phyloP scores from a whole-genome alignment of 2,797 vertebrate species.

The Vipera ursinii region DNA sequence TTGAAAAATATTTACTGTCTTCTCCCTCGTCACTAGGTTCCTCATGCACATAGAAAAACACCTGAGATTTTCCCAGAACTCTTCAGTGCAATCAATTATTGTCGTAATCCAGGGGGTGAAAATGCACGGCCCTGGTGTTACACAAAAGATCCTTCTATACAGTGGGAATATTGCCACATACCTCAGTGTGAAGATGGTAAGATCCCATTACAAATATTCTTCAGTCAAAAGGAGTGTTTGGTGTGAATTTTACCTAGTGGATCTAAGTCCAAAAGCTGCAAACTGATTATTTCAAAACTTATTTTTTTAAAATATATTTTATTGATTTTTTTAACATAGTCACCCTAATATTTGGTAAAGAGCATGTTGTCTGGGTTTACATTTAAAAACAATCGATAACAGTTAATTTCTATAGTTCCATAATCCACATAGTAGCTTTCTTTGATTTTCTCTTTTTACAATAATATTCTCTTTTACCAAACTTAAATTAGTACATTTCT shows the following conservation, averaged over 20 bases:
- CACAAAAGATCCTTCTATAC: slow-evolving; percentile 77
- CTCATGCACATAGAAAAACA: slow-evolving; percentile 81
- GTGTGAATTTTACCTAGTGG: neutral
- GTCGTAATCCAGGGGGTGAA: slow-evolving; percentile 87
- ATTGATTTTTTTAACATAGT: too few species aligned
- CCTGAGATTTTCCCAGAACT: slow-evolving; percentile 85
- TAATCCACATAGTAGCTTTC: too few species aligned
- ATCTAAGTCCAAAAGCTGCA: neutral
- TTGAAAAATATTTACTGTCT: neutral
- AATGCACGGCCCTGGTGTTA: slow-evolving; percentile 87
- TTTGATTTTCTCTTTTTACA: too few species aligned
- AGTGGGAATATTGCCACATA: slow-evolving; percentile 86
- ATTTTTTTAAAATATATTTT: too few species aligned
- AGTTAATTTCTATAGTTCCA: too few species aligned
- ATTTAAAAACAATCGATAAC: too few species aligned
- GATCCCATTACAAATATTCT: neutral
- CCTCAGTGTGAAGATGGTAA: slow-evolving; percentile 76
- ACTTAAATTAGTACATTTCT: too few species aligned
- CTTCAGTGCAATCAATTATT: slow-evolving; percentile 79
- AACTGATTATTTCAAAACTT: neutral
- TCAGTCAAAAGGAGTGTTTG: neutral
- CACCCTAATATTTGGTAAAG: too few species aligned
- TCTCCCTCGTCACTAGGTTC: slow-evolving; percentile 62
- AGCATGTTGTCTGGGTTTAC: too few species aligned
- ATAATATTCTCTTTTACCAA: too few species aligned